Evolutionary conservation across 2,888 invertebrate species (phyloP).

Genomic region (Rhingia campestris): DNA sequence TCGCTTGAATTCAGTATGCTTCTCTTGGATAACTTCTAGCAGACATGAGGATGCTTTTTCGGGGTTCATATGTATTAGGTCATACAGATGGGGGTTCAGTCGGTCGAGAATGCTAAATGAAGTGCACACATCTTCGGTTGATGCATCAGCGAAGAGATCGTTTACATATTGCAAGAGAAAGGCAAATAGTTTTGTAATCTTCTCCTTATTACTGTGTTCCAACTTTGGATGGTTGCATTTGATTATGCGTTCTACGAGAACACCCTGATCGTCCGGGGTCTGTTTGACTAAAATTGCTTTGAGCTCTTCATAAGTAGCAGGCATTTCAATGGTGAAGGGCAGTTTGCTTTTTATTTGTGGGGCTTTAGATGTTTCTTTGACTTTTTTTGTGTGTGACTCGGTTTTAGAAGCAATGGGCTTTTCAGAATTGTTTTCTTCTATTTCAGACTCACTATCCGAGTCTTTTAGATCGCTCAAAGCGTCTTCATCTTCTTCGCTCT

Average conservation of each 20-base stretch:
- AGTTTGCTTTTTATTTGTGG: constrained; percentile 81
- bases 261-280: constrained; percentile 86
- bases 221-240: constrained; percentile 94
- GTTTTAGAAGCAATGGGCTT: not conserved
- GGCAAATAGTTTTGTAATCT: constrained; percentile 88
- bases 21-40: constrained; percentile 88
- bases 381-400: constrained; percentile 1
- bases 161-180: constrained; percentile 91
- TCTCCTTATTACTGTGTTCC: constrained; percentile 90
- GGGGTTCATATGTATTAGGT: constrained; percentile 88
- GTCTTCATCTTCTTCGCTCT: constrained; percentile 78
- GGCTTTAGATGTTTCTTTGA: constrained; percentile 12
- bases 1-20: constrained; percentile 86
- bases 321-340: constrained; percentile 85
- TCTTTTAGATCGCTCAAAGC: constrained; percentile 80
- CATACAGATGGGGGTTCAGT: constrained; percentile 85
- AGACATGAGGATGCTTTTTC: constrained; percentile 87
- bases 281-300: constrained; percentile 86
- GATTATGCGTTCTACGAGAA: constrained; percentile 91
- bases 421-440: constrained; percentile 68
- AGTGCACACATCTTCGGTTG: constrained; percentile 82
- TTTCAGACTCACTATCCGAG: constrained; percentile 81
- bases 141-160: constrained; percentile 84
- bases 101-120: constrained; percentile 86
- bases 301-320: constrained; percentile 86